Evolutionary conservation across 2,888 invertebrate genomes (phyloP).

Genomic region (Synergus umbraculus): DNA sequence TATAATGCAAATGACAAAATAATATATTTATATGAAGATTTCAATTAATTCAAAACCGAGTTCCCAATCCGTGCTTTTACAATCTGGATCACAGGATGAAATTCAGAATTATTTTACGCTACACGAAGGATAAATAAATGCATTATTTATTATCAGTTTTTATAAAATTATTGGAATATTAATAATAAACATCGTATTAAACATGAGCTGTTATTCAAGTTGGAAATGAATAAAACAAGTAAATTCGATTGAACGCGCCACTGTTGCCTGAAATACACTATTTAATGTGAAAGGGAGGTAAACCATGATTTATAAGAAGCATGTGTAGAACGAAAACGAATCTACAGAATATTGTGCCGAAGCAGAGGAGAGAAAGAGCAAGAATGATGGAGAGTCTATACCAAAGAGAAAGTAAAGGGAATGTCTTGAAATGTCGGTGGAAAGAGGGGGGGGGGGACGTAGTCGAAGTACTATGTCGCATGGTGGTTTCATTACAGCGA

Average conservation of each 20-base stretch:
- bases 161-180: too few relatives aligned
- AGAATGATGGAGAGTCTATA: constrained; percentile 44
- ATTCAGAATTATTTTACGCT: too few relatives aligned
- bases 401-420: constrained; percentile 33
- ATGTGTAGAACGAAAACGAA: constrained; percentile 16
- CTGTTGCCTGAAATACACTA: constrained; percentile 49
- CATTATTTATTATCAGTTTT: too few relatives aligned
- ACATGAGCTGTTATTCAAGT: neutral
- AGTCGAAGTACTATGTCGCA: constrained; percentile 51
- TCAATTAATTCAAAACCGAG: too few relatives aligned
- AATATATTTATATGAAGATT: neutral
- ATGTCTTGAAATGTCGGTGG: constrained; percentile 39
- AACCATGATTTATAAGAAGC: constrained; percentile 67
- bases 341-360: constrained; percentile 39
- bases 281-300: constrained; percentile 59
- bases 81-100: too few relatives aligned
- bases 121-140: too few relatives aligned
- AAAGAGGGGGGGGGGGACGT: neutral
- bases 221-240: constrained; percentile 30
- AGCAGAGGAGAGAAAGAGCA: constrained; percentile 49
- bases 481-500: constrained; percentile 69
- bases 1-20: neutral
- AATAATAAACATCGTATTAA: neutral
- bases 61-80: too few relatives aligned
- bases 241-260: constrained; percentile 54